phyloP scores from a whole-genome alignment of 2,797 vertebrate genomes.

The Accipiter fasciatus region DNA sequence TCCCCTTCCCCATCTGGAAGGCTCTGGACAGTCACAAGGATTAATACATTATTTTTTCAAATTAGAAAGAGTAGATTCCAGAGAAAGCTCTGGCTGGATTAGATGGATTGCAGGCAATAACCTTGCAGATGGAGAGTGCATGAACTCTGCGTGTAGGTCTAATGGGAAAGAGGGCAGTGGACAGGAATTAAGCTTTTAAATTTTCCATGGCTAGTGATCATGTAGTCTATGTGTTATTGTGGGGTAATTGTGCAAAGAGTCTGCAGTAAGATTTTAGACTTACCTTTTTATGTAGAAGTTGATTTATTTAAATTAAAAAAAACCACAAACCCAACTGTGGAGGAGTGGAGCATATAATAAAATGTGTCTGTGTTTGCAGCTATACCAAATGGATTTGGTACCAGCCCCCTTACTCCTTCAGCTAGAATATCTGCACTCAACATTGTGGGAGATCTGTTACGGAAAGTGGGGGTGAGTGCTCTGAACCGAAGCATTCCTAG shows the following conservation, averaged over 20 bases:
- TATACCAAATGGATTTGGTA: constrained; percentile 90
- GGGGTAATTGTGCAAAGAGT: not conserved
- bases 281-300: not conserved
- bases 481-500: not conserved
- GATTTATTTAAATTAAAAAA: not conserved
- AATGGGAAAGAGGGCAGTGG: not conserved
- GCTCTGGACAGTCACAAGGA: not conserved
- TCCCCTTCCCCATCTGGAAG: not conserved
- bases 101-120: not conserved
- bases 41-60: not conserved
- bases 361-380: constrained; percentile 70
- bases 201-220: not conserved
- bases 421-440: constrained; percentile 97
- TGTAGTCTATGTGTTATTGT: not conserved
- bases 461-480: constrained; percentile 94
- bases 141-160: not conserved
- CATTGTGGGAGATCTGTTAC: constrained; percentile 95
- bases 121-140: not conserved
- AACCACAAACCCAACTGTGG: not conserved
- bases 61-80: not conserved
- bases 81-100: not conserved
- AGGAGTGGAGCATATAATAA: not conserved
- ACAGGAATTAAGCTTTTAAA: not conserved
- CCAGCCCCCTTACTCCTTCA: constrained; percentile 90
- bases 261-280: not conserved